Percentiles rank a stretch among this genome's conserved stretches.
phyloP scores from a whole-genome alignment of 2,797 vertebrate species.

The Philypnodon macrostomus region DNA sequence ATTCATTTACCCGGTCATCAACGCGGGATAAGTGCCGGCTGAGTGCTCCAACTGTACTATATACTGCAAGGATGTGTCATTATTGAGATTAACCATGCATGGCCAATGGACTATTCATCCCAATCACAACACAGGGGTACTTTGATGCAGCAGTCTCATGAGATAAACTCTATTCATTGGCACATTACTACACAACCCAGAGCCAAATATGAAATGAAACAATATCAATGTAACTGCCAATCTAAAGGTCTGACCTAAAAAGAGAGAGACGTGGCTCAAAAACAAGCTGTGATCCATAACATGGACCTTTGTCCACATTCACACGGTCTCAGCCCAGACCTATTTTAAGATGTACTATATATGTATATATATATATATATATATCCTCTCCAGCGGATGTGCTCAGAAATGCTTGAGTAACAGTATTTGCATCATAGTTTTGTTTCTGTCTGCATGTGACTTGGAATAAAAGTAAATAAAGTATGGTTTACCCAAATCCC shows the following conservation, averaged over 20 bases:
- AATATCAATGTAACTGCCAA: constrained; percentile 10
- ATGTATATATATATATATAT: constrained; percentile 50
- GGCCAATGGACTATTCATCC: constrained; percentile 3
- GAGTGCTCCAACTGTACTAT: constrained; percentile 1
- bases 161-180: neutral
- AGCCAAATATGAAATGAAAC: constrained; percentile 23
- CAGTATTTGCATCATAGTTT: constrained; percentile 57
- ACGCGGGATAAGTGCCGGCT: constrained; percentile 1
- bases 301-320: constrained; percentile 36
- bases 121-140: neutral
- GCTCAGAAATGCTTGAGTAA: constrained; percentile 61
- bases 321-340: constrained; percentile 32
- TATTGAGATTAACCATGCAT: constrained; percentile 11
- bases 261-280: constrained; percentile 20
- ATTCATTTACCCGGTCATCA: constrained; percentile 15
- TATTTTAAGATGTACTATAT: constrained; percentile 44
- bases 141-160: neutral
- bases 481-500: too few species aligned
- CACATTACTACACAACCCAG: neutral
- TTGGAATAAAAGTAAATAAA: too few species aligned
- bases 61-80: constrained; percentile 1
- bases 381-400: constrained; percentile 60
- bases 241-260: constrained; percentile 16
- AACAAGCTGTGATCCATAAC: constrained; percentile 37
- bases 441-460: too few species aligned